Percentiles rank a stretch among this genome's conserved stretches.
phyloP scores from a whole-genome alignment of 2,113 vertebrate species.

The Thamnophis sirtalis region DNA sequence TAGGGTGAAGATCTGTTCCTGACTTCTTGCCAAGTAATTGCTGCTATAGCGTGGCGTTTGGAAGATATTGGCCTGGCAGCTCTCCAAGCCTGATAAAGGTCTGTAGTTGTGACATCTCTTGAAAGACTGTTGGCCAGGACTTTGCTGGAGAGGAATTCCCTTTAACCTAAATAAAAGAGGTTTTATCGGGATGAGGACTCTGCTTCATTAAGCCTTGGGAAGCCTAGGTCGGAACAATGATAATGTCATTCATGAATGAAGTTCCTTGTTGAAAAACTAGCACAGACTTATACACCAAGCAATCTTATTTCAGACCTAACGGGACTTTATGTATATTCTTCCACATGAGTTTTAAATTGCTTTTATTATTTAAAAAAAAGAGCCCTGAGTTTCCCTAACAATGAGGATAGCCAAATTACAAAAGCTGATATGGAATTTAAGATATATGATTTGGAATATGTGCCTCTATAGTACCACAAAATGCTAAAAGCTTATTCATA shows the following conservation, averaged over 20 bases:
- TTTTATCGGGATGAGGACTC: no score
- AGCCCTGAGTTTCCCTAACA: background rate
- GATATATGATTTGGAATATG: background rate
- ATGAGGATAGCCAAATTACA: background rate
- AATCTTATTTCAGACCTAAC: background rate
- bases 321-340: background rate
- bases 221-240: no score
- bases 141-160: no score
- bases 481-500: conserved; percentile 5
- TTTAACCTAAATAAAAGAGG: no score
- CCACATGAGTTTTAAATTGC: background rate
- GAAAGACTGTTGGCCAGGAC: no score
- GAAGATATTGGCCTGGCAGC: no score
- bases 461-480: background rate
- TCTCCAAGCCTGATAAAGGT: no score
- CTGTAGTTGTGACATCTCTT: no score
- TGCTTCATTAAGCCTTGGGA: no score
- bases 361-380: background rate
- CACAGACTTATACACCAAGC: background rate
- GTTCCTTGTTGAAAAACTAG: background rate
- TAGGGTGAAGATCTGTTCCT: no score
- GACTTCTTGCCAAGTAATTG: no score
- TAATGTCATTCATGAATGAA: background rate
- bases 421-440: background rate
- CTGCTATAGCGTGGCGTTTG: no score